These are phyloP conservation scores for Petrolisthes cinctipes DNA, from an alignment of 2,888 invertebrate species.

Conservation along the genomic window DNA sequence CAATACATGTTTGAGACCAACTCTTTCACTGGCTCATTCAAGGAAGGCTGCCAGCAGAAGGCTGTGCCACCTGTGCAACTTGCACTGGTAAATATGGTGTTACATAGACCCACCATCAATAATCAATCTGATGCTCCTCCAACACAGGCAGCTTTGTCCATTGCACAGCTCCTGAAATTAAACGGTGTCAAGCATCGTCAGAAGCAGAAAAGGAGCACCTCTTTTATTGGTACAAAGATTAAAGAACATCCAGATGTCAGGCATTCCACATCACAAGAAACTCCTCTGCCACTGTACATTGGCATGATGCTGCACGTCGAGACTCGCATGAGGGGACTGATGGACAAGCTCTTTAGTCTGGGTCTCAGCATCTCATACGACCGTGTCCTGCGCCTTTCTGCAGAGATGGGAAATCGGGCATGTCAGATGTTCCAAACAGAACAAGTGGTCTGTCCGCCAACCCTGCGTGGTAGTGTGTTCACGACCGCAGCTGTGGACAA, in stretches of 20 bases:
- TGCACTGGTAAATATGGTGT: constrained; percentile 25
- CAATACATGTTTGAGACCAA: constrained; percentile 21
- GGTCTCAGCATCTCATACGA: constrained; percentile 32
- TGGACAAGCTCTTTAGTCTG: constrained; percentile 8
- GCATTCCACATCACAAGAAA: constrained; percentile 28
- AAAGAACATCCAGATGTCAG: constrained; percentile 23
- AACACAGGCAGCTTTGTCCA: constrained; percentile 1
- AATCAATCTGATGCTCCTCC: constrained; percentile 4
- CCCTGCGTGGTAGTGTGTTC: not conserved
- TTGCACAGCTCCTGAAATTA: constrained; percentile 17
- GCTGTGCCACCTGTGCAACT: constrained; percentile 18
- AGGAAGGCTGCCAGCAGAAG: not conserved
- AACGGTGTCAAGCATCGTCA: constrained; percentile 20
- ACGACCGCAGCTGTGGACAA: not conserved
- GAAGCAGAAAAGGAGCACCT: not conserved
- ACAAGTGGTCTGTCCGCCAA: constrained; percentile 21
- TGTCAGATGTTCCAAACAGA: constrained; percentile 23
- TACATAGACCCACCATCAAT: constrained; percentile 18
- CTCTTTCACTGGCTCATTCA: constrained; percentile 33
- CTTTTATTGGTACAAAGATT: constrained; percentile 3
- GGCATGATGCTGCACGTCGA: constrained; percentile 25
- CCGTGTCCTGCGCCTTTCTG: constrained; percentile 22
- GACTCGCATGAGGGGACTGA: constrained; percentile 14
- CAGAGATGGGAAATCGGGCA: constrained; percentile 20
- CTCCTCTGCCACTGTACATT: constrained; percentile 13